Percentiles rank a stretch among this genome's conserved stretches.
phyloP scores from a whole-genome alignment of 2,113 vertebrate species.

The Scalopus aquaticus region DNA sequence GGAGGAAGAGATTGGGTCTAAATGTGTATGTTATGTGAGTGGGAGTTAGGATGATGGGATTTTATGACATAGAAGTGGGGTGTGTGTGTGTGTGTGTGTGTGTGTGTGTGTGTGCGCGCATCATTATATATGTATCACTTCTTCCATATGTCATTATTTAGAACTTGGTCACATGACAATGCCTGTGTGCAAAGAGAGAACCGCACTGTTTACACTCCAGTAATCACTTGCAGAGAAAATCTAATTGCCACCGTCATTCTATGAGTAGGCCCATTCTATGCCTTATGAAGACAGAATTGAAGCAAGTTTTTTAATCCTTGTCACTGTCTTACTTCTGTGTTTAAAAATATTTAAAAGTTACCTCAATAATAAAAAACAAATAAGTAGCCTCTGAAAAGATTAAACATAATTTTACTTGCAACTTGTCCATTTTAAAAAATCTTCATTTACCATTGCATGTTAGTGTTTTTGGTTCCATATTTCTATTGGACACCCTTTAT shows the following conservation, averaged over 20 bases:
- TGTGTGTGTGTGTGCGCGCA: no score
- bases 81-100: no score
- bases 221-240: background rate
- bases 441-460: background rate
- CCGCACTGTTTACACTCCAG: background rate
- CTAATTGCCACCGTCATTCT: background rate
- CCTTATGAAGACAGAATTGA: background rate
- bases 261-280: background rate
- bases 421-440: background rate
- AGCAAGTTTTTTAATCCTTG: background rate
- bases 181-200: background rate
- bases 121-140: background rate
- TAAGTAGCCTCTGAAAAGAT: no score
- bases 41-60: no score
- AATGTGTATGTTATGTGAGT: background rate
- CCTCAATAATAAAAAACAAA: no score
- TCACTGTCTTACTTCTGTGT: background rate
- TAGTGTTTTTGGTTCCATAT: background rate
- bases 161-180: background rate
- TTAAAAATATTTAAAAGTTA: slow-evolving; percentile 7
- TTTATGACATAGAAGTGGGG: no score
- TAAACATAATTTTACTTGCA: background rate
- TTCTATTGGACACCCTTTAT: background rate
- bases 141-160: background rate
- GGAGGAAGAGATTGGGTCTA: background rate